phyloP scores from a whole-genome alignment of 2,113 vertebrate species.

The Oryzias woworae region DNA sequence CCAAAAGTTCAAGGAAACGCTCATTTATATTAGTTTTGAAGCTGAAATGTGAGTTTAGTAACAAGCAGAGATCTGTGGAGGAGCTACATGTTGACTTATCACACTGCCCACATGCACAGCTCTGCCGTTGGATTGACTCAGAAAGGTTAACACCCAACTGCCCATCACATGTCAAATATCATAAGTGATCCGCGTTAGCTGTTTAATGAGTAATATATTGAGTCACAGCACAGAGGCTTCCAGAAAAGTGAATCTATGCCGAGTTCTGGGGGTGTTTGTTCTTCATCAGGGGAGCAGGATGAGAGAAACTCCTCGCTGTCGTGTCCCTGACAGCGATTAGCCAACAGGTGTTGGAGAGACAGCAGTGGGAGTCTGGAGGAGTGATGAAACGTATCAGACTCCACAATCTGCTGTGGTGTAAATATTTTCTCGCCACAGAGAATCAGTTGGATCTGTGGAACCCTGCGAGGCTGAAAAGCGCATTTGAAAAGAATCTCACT shows the following conservation, averaged over 20 bases:
- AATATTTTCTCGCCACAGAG: constrained; percentile 32
- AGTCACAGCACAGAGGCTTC: constrained; percentile 1
- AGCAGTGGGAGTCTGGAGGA: constrained; percentile 48
- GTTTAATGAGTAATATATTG: constrained; percentile 10
- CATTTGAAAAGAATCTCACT: constrained; percentile 16
- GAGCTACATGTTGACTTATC: constrained; percentile 15
- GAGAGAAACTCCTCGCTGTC: constrained; percentile 27
- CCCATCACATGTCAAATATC: constrained; percentile 28
- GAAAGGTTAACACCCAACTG: constrained; percentile 27
- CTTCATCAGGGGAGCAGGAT: constrained; percentile 21
- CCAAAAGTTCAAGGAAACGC: no score
- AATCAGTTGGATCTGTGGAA: constrained; percentile 20
- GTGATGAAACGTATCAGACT: constrained; percentile 42
- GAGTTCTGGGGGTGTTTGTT: constrained; percentile 8
- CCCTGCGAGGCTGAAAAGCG: constrained; percentile 5
- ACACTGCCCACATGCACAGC: constrained; percentile 34
- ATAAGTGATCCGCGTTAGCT: constrained; percentile 37
- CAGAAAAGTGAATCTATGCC: background rate
- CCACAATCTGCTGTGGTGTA: constrained; percentile 57
- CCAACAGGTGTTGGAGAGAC: constrained; percentile 32
- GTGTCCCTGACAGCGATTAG: constrained; percentile 39
- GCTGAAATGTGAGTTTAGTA: background rate
- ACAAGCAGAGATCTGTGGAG: background rate
- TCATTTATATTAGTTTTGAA: no score
- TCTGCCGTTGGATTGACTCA: constrained; percentile 46